These are phyloP conservation scores for Tamias sibiricus DNA, from an alignment of 2,113 vertebrate species.

Conservation along the genomic window DNA sequence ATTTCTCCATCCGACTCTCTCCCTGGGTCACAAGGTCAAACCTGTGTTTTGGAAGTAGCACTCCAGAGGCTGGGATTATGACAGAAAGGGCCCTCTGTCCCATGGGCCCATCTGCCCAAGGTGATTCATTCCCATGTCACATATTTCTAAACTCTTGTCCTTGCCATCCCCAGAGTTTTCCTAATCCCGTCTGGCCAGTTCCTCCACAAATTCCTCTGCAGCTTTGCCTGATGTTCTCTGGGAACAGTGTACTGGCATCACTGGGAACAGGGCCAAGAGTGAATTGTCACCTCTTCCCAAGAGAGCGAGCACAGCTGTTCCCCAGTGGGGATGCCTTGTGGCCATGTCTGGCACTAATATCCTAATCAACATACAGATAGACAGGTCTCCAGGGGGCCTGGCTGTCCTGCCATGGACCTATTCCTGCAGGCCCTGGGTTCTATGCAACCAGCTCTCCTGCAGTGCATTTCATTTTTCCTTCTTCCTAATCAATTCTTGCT, in stretches of 20 bases:
- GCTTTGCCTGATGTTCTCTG: background rate
- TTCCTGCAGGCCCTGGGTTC: too few relatives aligned
- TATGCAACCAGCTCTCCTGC: too few relatives aligned
- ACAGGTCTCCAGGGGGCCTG: background rate
- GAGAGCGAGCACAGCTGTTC: background rate
- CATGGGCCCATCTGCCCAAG: background rate
- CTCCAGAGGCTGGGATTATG: background rate
- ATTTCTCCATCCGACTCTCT: background rate
- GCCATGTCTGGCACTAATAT: background rate
- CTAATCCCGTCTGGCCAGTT: constrained; percentile 57
- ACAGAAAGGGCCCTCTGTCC: constrained; percentile 56
- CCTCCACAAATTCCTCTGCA: constrained; percentile 1
- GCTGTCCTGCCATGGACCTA: too few relatives aligned
- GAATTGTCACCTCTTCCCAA: background rate
- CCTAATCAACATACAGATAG: background rate
- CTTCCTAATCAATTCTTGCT: background rate
- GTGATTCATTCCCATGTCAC: constrained; percentile 48
- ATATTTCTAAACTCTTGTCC: constrained; percentile 47
- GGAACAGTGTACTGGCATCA: background rate
- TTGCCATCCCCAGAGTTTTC: constrained; percentile 30
- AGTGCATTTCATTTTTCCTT: background rate
- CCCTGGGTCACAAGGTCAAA: background rate
- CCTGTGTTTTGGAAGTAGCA: background rate
- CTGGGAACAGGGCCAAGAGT: background rate
- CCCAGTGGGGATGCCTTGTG: accelerated